These are phyloP conservation scores for Neomorphus geoffroyi DNA, from an alignment of 2,797 vertebrate genomes.

Conservation along the genomic window DNA sequence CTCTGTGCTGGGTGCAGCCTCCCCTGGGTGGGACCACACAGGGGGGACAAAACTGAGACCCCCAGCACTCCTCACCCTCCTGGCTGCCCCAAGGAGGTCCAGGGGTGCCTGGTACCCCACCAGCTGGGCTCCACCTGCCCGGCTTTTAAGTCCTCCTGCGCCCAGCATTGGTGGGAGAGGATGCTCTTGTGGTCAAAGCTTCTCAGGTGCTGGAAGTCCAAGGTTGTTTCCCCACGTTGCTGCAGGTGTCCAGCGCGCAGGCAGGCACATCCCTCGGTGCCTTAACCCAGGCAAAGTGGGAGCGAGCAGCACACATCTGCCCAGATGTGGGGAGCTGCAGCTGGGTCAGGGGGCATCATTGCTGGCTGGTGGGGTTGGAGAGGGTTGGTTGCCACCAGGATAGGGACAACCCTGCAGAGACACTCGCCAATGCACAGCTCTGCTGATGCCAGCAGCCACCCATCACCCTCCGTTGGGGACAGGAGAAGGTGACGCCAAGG, in stretches of 20 bases:
- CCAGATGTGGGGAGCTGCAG: background rate
- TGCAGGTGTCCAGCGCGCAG: background rate
- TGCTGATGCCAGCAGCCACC: background rate
- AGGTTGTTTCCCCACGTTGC: background rate
- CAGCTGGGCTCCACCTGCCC: fast-evolving
- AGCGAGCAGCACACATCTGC: background rate
- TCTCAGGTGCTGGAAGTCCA: background rate
- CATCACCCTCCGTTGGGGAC: fast-evolving
- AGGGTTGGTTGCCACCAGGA: background rate
- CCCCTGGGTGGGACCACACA: too few relatives aligned
- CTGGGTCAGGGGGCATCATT: background rate
- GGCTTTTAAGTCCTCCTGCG: background rate
- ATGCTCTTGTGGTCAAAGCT: background rate
- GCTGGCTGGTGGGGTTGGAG: background rate
- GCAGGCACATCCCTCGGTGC: background rate
- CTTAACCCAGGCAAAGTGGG: too few relatives aligned
- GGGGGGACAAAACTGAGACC: background rate
- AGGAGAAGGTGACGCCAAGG: background rate
- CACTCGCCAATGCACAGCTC: fast-evolving
- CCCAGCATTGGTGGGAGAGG: background rate
- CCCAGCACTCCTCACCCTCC: background rate
- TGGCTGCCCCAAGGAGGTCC: fast-evolving
- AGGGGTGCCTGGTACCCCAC: background rate
- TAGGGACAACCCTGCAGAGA: background rate
- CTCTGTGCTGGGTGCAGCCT: background rate